Base-by-base conservation (phyloP, 2,888 invertebrate genomes). In the Ophonus ardosiacus region DNA sequence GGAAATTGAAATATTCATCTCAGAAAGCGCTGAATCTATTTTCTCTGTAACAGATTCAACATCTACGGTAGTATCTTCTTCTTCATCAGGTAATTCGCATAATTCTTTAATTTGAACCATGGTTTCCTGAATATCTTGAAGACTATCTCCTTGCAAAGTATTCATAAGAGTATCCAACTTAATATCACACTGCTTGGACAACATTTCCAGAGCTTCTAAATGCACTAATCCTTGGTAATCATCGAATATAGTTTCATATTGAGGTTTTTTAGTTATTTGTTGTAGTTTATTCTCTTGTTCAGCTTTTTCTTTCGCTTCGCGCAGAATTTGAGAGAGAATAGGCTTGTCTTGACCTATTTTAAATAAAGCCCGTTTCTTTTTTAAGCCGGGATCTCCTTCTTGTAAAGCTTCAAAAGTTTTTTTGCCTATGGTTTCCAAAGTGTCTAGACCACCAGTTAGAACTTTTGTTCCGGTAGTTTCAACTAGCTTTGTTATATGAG, bases 321-420 rank as follows among this genome's bases (percentile, higher is more conserved):
- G 92, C 84, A 96, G 91, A 0, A 94, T 90, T 88, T 94, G 93
- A 0, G 95, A 95, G 40, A 96, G 90, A 15, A 94, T 94, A 0
- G 94, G 94, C 87, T 94, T 94, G 43, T 95, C 93, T 18, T 88
- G 87, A 3, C 93, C 94, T 6, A 94, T 91, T 78, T 93, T 93
- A 3, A 96, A 92, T 88, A 96, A 93, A 0, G 95, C 95, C 57
- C 95, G 91, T 89, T 96, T 96, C 88, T 96, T 96, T 87, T 95
- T 96, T 15, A 98, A 91, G 0, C 97, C 96, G 0, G 98, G 98
- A 91, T 98, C 98, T 38, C 97, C 97, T 85, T 98, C 98, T 90
- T 98, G 97, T 0, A 98, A 91, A 0, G 97, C 97, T 89, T 97
- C 96, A 95, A 98, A 97, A 0, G 98, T 98, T 90, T 98, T 98